Evolutionary conservation across 35 echinoderm and acorn worm genomes (phyloP).

Genomic region (Ophiothrix spiculata): DNA sequence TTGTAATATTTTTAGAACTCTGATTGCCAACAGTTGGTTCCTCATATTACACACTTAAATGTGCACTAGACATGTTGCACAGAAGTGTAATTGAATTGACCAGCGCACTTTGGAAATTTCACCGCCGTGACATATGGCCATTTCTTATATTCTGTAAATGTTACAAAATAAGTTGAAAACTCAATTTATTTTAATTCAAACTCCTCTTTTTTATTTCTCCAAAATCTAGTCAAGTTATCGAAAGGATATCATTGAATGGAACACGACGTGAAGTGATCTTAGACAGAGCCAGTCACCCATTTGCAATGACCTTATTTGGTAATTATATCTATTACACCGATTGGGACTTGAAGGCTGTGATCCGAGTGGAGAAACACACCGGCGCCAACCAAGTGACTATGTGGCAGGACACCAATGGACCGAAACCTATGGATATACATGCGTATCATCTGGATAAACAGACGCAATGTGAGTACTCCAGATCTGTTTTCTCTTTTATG

Average conservation of each 20-base stretch:
- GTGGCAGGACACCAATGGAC: neutral
- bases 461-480: neutral
- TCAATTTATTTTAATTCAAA: too few species aligned
- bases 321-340: slow-evolving; percentile 19
- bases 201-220: too few species aligned
- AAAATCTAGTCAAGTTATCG: neutral
- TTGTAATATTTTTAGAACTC: too few species aligned
- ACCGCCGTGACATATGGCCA: too few species aligned
- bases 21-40: too few species aligned
- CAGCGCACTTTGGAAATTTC: too few species aligned
- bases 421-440: neutral
- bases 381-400: neutral
- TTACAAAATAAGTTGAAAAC: too few species aligned
- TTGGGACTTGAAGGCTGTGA: neutral
- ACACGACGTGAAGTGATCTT: neutral
- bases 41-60: too few species aligned
- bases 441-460: neutral
- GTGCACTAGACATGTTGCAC: too few species aligned
- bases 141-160: too few species aligned
- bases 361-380: slow-evolving; percentile 17
- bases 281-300: neutral
- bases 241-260: neutral
- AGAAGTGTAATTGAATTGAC: too few species aligned
- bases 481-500: too few species aligned
- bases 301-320: neutral